Conservation (phyloP, 2,888 invertebrate genomes). For the Glomeris marginata region DNA sequence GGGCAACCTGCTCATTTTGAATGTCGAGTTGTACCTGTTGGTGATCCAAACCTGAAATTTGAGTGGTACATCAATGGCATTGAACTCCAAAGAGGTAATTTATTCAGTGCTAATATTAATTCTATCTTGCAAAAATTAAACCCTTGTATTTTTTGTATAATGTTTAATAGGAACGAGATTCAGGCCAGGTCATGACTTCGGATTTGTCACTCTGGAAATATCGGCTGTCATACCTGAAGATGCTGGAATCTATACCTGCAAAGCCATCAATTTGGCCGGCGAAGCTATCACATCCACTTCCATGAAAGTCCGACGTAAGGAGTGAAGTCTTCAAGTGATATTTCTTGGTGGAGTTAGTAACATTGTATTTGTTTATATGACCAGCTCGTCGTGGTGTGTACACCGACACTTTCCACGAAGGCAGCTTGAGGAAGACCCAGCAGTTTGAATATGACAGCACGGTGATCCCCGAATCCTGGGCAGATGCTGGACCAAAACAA, state of each 20-base stretch:
- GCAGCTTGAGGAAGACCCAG: conserved; percentile 82
- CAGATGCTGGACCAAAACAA: conserved; percentile 54
- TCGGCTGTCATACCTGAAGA: conserved; percentile 74
- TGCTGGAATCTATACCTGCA: conserved; percentile 84
- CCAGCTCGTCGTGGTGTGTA: conserved; percentile 7
- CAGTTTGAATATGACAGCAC: conserved; percentile 84
- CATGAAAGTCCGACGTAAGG: conserved; percentile 59
- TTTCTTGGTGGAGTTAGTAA: not conserved
- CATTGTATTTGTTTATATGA: conserved; percentile 6
- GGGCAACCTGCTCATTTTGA: conserved; percentile 82
- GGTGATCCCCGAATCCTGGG: conserved; percentile 72
- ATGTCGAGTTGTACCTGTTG: conserved; percentile 80
- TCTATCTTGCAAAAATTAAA: not conserved
- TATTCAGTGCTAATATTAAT: not conserved
- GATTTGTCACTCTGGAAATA: conserved; percentile 83
- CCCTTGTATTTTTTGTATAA: not conserved
- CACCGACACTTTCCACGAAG: conserved; percentile 72
- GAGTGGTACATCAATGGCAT: conserved; percentile 94
- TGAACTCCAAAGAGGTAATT: conserved; percentile 71
- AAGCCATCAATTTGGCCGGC: conserved; percentile 83
- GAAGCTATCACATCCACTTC: conserved; percentile 85
- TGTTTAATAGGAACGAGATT: conserved; percentile 52
- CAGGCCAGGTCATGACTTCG: conserved; percentile 84
- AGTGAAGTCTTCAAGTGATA: not conserved
- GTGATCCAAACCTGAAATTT: conserved; percentile 78